Percentiles rank a stretch among this genome's conserved stretches.
Evolutionary conservation across 2,888 invertebrate species (phyloP).

Genomic region (Yponomeuta evonymella): DNA sequence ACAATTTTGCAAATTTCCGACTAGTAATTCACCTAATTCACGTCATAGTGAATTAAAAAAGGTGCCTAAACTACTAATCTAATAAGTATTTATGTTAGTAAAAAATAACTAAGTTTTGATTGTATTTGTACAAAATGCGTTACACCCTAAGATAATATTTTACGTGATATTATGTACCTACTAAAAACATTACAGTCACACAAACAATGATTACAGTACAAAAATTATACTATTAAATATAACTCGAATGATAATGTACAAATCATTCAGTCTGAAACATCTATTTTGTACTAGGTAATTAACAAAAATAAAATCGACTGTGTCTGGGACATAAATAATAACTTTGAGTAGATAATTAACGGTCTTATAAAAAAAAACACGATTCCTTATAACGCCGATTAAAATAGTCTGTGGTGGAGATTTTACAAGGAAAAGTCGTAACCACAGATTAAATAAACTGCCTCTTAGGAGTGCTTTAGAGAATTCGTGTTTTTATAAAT

Average conservation of each 20-base stretch:
- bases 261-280: not conserved
- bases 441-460: too few relatives aligned
- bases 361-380: too few relatives aligned
- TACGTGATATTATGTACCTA: not conserved
- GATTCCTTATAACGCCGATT: too few relatives aligned
- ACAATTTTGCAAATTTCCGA: constrained; percentile 44
- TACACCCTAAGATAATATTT: constrained; percentile 30
- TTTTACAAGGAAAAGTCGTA: too few relatives aligned
- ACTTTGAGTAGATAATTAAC: not conserved
- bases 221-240: not conserved
- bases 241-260: not conserved
- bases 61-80: constrained; percentile 46
- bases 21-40: constrained; percentile 53
- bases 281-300: not conserved
- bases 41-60: constrained; percentile 58
- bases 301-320: not conserved
- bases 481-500: too few relatives aligned
- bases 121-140: constrained; percentile 61
- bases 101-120: constrained; percentile 60
- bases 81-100: constrained; percentile 43
- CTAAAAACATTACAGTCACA: not conserved
- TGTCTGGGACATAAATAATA: too few relatives aligned
- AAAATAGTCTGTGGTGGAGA: too few relatives aligned
- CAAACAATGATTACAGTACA: not conserved
- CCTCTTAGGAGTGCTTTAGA: too few relatives aligned